Conservation (phyloP, 2,888 invertebrate genomes). For the Brenthis hecate region DNA sequence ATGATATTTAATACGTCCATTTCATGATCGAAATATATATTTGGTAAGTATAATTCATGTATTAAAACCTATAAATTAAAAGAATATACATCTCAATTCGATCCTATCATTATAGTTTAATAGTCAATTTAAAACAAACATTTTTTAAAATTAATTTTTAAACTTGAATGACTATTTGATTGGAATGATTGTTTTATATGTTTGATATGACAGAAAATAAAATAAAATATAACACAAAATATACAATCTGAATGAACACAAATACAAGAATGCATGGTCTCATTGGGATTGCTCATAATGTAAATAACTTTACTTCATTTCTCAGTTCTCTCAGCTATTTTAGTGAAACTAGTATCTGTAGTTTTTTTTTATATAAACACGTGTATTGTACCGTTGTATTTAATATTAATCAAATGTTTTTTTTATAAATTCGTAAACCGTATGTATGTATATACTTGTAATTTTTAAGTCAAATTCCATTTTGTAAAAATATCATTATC, state of each 20-base stretch:
- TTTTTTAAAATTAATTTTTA: no score
- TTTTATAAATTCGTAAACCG: constrained; percentile 10
- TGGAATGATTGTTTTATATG: no score
- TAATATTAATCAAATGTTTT: not conserved
- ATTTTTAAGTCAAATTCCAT: constrained; percentile 49
- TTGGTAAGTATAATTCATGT: not conserved
- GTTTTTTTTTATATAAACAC: constrained; percentile 2
- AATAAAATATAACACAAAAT: no score
- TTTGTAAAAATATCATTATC: constrained; percentile 52
- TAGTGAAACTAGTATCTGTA: constrained; percentile 8
- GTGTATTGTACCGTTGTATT: constrained; percentile 10
- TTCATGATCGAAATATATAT: constrained; percentile 9
- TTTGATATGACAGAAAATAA: no score
- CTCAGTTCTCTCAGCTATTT: constrained; percentile 7
- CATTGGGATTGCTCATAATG: constrained; percentile 1
- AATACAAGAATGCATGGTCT: no score
- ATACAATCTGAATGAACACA: no score
- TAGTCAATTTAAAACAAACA: no score
- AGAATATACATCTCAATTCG: not conserved
- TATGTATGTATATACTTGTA: constrained; percentile 39
- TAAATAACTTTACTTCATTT: constrained; percentile 19
- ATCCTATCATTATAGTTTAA: not conserved
- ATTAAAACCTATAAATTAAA: not conserved
- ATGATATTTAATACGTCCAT: constrained; percentile 18
- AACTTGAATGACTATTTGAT: no score